Base-by-base conservation (phyloP, 2,797 vertebrate genomes). In the Dromococcyx pavoninus region DNA sequence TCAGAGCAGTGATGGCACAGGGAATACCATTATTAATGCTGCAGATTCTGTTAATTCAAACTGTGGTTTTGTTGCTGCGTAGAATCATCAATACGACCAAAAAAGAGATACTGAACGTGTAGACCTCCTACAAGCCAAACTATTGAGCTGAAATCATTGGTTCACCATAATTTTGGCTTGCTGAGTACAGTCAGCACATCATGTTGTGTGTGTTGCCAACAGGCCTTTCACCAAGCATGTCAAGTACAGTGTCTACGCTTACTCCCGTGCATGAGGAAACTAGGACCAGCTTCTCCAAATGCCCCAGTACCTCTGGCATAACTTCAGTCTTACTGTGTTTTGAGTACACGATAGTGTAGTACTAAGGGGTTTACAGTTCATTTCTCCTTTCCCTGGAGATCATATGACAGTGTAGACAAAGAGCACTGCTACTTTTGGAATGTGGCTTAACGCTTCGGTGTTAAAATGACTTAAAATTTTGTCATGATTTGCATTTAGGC, bases 1-100 rank as follows among this genome's bases (percentile, higher is more conserved):
- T 74, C 14, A 18, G 62, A 66, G 85, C 1, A 1, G 54, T 0
- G 1, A 10, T 16, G 27, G 27, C 19, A 39, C 0, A 0, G 28
- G 46, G 21, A 61, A 46, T 25, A 51, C 48, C 2, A 0, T 61
- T 58, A 54, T 66, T 48, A 65, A 39, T 58, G 11, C 21, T 19
- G 14, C 2, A 3, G 30, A 24, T 37, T 48, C 41, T 77, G 25
- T 43, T 73, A 17, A 61, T 33, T 51, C 22, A 8, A 61, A 21
- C 58, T 56, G 35, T 35, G 13, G 9, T 74, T 75, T 46, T 2
- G 2, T 37, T 61, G 48, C 43, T 71, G 22, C 14, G 21, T 8
- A 33, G 30, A 69, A 44, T 69, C 44, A 32, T 13, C 61, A 53
- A 7, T 44, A 69, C n/a, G 23, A 41, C 46, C 2, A 2, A 61